Evolutionary conservation across 1,140 invertebrate genomes (phyloP).

Genomic region (Apis florea): DNA sequence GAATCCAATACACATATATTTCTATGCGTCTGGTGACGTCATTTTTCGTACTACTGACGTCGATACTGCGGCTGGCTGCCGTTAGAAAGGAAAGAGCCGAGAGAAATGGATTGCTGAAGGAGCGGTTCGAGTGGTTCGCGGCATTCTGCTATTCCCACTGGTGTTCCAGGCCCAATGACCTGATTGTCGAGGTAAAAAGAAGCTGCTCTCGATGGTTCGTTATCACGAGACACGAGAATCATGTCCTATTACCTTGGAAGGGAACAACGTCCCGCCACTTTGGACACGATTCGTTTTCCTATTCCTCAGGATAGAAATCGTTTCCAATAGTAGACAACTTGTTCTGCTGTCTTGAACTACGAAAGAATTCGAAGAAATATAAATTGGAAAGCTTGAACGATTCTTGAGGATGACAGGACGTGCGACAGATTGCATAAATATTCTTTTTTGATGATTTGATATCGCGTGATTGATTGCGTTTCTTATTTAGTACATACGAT

Average conservation of each 20-base stretch:
- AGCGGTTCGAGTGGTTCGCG: conserved; percentile 53
- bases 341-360: background rate
- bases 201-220: conserved; percentile 61
- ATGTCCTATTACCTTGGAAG: conserved; percentile 39
- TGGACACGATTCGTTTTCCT: background rate
- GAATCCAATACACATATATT: conserved; percentile 14
- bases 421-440: background rate
- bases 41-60: conserved; percentile 44
- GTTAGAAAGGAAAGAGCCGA: conserved; percentile 45
- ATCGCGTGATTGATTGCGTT: no score
- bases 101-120: conserved; percentile 53
- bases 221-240: conserved; percentile 41
- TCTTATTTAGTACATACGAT: no score
- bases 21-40: conserved; percentile 39
- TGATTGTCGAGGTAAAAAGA: conserved; percentile 58
- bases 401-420: background rate
- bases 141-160: conserved; percentile 56
- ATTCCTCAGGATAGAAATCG: background rate
- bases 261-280: background rate
- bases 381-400: background rate
- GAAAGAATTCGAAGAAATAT: background rate
- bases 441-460: background rate
- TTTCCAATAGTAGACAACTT: no score
- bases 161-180: conserved; percentile 58
- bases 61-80: conserved; percentile 42